These are phyloP conservation scores for Harpagoxenus sublaevis DNA, from an alignment of 2,888 invertebrate species.

Conservation along the genomic window DNA sequence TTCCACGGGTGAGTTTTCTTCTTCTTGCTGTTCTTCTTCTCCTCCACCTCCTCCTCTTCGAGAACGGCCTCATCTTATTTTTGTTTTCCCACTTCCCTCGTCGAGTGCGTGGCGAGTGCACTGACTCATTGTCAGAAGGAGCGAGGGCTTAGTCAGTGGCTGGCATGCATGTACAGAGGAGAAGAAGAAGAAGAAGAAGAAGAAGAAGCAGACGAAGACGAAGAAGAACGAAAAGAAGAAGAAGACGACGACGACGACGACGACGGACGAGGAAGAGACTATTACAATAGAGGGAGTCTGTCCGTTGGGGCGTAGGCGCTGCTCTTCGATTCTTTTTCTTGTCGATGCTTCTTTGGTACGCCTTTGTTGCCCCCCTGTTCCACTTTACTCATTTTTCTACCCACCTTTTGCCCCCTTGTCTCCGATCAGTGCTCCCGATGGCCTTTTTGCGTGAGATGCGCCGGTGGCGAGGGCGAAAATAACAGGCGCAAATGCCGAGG, in stretches of 20 bases:
- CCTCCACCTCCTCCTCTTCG: conserved; percentile 40
- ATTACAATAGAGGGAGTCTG: conserved; percentile 76
- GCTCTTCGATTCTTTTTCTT: conserved; percentile 66
- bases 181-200: conserved; percentile 53
- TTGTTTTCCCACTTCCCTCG: conserved; percentile 70
- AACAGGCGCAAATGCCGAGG: conserved; percentile 72
- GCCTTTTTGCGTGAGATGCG: conserved; percentile 55
- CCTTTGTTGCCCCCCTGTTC: conserved; percentile 62
- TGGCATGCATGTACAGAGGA: conserved; percentile 72
- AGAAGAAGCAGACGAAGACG: conserved; percentile 31
- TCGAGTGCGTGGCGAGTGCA: conserved; percentile 73
- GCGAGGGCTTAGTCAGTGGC: conserved; percentile 77
- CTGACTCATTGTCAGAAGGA: conserved; percentile 78
- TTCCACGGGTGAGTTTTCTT: conserved; percentile 73
- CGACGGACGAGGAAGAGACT: conserved; percentile 67
- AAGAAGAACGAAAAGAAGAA: conserved; percentile 20
- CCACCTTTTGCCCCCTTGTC: conserved; percentile 55
- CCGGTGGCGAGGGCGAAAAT: conserved; percentile 78
- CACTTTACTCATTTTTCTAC: conserved; percentile 71
- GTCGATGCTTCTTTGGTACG: conserved; percentile 62
- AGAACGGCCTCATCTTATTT: conserved; percentile 62
- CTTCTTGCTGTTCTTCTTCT: conserved; percentile 53
- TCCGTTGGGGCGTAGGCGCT: conserved; percentile 73
- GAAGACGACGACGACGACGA: conserved; percentile 4
- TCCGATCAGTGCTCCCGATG: conserved; percentile 31